Percentiles rank a stretch among this genome's conserved stretches.
Conservation (phyloP, 2,797 vertebrate genomes). For the Micrastur ruficollis region DNA sequence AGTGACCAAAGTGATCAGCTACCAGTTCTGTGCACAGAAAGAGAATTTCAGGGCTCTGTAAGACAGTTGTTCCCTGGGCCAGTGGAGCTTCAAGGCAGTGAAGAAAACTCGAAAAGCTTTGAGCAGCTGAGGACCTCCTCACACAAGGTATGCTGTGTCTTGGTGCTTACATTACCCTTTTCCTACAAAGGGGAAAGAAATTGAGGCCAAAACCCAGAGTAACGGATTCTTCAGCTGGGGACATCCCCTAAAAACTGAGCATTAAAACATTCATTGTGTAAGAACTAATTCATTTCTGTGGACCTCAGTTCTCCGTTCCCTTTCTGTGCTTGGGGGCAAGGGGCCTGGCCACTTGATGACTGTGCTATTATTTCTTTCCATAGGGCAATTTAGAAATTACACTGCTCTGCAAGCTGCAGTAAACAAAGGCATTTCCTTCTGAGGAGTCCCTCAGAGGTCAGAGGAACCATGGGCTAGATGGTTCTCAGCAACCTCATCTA, state of each 20-base stretch:
- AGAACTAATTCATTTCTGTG: neutral
- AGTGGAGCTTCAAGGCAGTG: neutral
- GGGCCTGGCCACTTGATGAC: neutral
- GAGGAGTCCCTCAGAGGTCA: neutral
- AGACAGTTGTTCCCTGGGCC: neutral
- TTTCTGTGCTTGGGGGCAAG: neutral
- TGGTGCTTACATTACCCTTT: neutral
- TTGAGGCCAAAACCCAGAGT: neutral
- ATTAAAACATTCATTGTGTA: neutral
- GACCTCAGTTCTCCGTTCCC: rapidly evolving
- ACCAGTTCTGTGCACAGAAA: neutral
- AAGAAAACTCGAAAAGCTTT: neutral
- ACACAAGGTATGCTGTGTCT: neutral
- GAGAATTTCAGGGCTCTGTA: neutral
- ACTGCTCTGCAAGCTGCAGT: neutral
- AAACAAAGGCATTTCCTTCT: neutral
- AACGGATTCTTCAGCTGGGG: neutral
- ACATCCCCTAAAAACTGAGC: neutral
- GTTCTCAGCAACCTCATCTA: neutral
- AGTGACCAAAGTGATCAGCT: neutral
- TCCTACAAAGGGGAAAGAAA: neutral
- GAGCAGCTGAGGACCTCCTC: neutral
- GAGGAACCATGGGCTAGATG: neutral
- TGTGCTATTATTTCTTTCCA: neutral
- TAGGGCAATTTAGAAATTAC: neutral